Conservation (phyloP, 2,113 vertebrate species). For the Cyprinus carpio region DNA sequence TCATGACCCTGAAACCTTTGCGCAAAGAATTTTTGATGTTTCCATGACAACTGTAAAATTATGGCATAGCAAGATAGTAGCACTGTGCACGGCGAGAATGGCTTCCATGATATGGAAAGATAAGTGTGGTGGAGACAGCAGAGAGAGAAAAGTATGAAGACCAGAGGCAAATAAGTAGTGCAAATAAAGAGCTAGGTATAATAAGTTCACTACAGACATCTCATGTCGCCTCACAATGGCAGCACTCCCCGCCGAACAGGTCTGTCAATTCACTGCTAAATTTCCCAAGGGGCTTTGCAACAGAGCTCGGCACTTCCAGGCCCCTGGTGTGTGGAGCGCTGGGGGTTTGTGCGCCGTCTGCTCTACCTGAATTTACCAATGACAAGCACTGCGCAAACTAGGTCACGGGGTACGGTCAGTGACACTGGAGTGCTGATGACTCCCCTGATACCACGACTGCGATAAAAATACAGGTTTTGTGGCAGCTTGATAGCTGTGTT, state of each 20-base stretch:
- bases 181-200: constrained; percentile 60
- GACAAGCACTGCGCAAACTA: constrained; percentile 15
- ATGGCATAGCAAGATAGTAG: constrained; percentile 38
- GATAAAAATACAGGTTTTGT: constrained; percentile 6
- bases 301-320: constrained; percentile 52
- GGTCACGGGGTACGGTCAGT: background rate
- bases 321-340: constrained; percentile 6
- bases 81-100: background rate
- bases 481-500: constrained; percentile 28
- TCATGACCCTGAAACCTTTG: constrained; percentile 48
- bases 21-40: constrained; percentile 18
- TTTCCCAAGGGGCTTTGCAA: constrained; percentile 28
- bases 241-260: background rate
- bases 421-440: background rate
- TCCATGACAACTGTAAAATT: constrained; percentile 52
- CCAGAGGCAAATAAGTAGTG: constrained; percentile 33
- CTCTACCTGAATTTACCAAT: constrained; percentile 30
- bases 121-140: constrained; percentile 6
- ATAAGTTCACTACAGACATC: constrained; percentile 34
- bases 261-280: constrained; percentile 13
- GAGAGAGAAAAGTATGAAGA: background rate
- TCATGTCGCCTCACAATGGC: background rate
- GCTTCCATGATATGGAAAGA: constrained; percentile 32
- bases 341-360: background rate
- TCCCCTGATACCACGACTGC: background rate